Base-by-base conservation (phyloP, 1,140 invertebrate genomes). In the Reticulitermes speratus region DNA sequence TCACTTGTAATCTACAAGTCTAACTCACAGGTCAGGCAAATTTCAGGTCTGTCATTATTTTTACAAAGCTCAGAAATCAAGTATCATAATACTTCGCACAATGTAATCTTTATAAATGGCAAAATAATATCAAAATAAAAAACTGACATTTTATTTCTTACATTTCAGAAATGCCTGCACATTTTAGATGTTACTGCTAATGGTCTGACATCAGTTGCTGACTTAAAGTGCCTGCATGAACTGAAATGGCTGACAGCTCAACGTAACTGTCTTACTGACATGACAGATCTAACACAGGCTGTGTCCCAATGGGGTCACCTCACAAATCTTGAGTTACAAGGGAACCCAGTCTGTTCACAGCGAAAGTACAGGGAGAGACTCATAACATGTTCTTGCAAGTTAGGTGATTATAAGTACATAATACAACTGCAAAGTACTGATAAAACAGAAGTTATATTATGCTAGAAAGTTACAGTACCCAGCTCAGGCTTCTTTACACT, bases 291-390 rank as follows among this genome's bases (percentile, higher is more conserved):
- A 32, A 92, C 91, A 69, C 90, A 93, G 86, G 90, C 91, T 82
- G 88, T 95, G 45, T 92, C 90, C 84, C 92, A 90, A 32, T 91
- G 94, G 87, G 87, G 89, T 44, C 90, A 90, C 86, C 89, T 95
- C 14, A 91, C 90, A 75, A 92, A 94, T 84, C 88, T 93, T 1
- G 92, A 91, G 87, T 92, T 95, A 59, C 90, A 90, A 82, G 93
- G 92, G 0, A 95, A 95, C 89, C 93, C 94, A 8, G 92, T 95
- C 87, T 92, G 91, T 9, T 92, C 90, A 87, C 90, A 90, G 87
- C 92, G 93, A 88, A 91, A 93, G 87, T 95, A 95, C 87, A 92
- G 93, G 88, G 94, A 95, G 90, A 94, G 92, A 85, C 89, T 95
- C 19, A 95, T 83, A n/a, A 44, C 23, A 52, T 32, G 59, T 52